Evolutionary conservation across 2,797 vertebrate species (phyloP), one percentile per base, ranked within the genome.

Genomic region (Ceyx erithaca): DNA sequence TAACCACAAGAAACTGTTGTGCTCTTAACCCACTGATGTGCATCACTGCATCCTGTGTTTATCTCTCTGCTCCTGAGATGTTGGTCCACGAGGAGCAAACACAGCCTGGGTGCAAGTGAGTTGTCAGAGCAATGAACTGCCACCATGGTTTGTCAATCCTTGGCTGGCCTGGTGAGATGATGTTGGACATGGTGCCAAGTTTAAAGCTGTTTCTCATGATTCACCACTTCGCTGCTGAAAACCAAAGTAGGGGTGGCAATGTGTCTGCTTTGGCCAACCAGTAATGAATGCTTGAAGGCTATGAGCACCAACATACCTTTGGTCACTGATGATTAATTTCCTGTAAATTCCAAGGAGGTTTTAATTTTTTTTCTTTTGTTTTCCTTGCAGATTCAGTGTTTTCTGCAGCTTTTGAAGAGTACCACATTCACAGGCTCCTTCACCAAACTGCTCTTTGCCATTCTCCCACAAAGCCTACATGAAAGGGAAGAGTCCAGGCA

Each of bases 81-180:
- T 4, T 0, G 0, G 37, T n/a, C 28, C 51, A 33, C 0, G 1
- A n/a, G 46, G 25, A 70, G 35, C 12, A 57, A 46, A 40, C 4
- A 1, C 20, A 31, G 26, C 7, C 40, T 1, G n/a, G 28, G 80
- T 14, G 8, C 19, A 33, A 46, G 70, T 21, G 46, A 75, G 2
- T 31, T n/a, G 23, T 48, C 58, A 66, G n/a, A 59, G 61, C 35
- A 59, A 30, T 35, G 21, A 87, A 8, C 9, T 63, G 7, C 18
- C 22, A 1, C 79, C 10, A 1, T 12, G 20, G 22, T n/a, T 58
- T 55, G n/a, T 22, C 1, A 2, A 20, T 40, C 73, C 73, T 40
- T 76, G 77, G 43, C 76, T 3, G 1, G 3, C 22, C 52, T 41
- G 9, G 14, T 2, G 54, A 78, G 72, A 61, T 54, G 69, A 54